Base-by-base conservation (phyloP, 2,113 vertebrate species). In the Hyla sarda region DNA sequence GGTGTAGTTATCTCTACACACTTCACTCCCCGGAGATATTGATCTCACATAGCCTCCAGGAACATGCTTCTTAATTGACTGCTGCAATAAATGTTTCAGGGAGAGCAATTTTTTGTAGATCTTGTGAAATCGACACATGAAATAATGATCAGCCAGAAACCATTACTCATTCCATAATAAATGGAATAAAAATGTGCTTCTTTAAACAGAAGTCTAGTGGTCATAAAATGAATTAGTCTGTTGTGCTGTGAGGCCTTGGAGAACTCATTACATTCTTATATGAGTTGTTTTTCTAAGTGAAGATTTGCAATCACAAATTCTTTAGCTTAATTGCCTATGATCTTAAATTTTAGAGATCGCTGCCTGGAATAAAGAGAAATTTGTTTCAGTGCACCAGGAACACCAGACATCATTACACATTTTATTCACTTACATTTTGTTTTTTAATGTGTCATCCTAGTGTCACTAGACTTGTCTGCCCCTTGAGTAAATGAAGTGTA, bases 261-360 rank as follows among this genome's bases (percentile, higher is more conserved):
- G 75, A 75, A 87, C n/a, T 67, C 82, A 84, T 88, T 90, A 88
- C 56, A 58, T 88, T 89, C 21, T 52, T 83, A 23, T 88, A 78
- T 3, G 84, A 83, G 60, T 11, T 81, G 75, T 88, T 89, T 92
- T 91, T 91, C 87, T 82, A 84, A 87, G 41, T 89, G 92, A 91
- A 78, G 52, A 37, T 88, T 90, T 90, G 90, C 77, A 90, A 92
- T 86, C 17, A 72, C 14, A 86, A 80, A 30, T 73, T 73, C 52
- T 69, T 69, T 37, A 30, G 48, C 32, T 54, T 65, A 65, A 76
- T 77, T 28, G 11, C 28, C 17, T 47, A 58, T 60, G 30, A 84
- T 84, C 16, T 67, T 50, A 65, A 77, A 65, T 74, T 72, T 72
- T 16, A 83, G 21, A 56, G n/a, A 45, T 84, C 23, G 14, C 52